phyloP scores from a whole-genome alignment of 1,140 invertebrate species.

The Drosophila cardini region DNA sequence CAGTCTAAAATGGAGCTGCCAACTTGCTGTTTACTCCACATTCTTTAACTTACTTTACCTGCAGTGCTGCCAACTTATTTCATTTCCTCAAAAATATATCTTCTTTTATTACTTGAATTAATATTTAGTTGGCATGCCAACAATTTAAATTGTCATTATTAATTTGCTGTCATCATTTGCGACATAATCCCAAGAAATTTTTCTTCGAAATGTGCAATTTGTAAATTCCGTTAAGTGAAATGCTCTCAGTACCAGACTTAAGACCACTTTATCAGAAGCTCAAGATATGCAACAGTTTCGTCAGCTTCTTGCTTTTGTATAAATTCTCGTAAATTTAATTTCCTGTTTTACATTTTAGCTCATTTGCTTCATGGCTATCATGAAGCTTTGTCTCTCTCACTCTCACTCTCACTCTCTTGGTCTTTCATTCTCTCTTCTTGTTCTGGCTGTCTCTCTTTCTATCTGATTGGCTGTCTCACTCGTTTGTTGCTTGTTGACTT shows the following conservation, averaged over 20 bases:
- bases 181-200: conserved; percentile 13
- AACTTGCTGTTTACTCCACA: background rate
- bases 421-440: too few relatives aligned
- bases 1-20: background rate
- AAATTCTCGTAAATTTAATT: conserved; percentile 79
- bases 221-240: conserved; percentile 11
- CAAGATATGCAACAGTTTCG: conserved; percentile 53
- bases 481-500: conserved; percentile 49
- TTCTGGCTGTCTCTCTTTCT: conserved; percentile 10
- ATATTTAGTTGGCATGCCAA: conserved; percentile 4
- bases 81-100: background rate
- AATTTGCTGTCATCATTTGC: conserved; percentile 14
- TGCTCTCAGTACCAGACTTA: conserved; percentile 3
- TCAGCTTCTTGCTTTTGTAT: conserved; percentile 39
- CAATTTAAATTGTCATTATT: conserved; percentile 9
- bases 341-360: conserved; percentile 67
- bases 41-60: background rate
- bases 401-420: too few relatives aligned
- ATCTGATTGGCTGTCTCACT: conserved; percentile 35
- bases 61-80: background rate
- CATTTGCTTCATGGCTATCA: conserved; percentile 13
- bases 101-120: background rate
- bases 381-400: background rate
- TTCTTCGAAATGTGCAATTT: conserved; percentile 46
- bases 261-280: background rate